A percentile compares a stretch with the other conserved stretches of the same genome.
phyloP scores from a whole-genome alignment of 2,888 invertebrate species.

The Drosophila mulleri region DNA sequence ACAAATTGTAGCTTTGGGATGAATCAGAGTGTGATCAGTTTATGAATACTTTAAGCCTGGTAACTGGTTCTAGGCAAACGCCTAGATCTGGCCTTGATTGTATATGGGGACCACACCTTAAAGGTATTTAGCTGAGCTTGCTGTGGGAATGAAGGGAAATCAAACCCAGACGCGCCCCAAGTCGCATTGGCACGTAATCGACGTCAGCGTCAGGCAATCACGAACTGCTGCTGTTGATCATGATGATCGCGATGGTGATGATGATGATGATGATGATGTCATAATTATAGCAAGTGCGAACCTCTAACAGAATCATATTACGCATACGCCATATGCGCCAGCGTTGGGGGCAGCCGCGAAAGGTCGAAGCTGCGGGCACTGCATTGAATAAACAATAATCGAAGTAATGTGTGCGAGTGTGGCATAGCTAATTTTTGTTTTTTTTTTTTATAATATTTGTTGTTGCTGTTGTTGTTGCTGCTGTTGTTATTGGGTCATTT shows the following conservation, averaged over 20 bases:
- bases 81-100: constrained; percentile 10
- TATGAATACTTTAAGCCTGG: background rate
- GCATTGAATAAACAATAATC: constrained; percentile 71
- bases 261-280: constrained; percentile 32
- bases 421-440: constrained; percentile 56
- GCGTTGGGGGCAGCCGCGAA: constrained; percentile 28
- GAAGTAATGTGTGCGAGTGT: constrained; percentile 25
- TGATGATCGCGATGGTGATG: background rate
- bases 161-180: constrained; percentile 28
- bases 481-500: constrained; percentile 22
- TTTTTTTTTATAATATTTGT: background rate
- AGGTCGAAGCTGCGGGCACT: constrained; percentile 44
- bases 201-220: constrained; percentile 11
- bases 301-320: constrained; percentile 43
- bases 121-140: constrained; percentile 11
- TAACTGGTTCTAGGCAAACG: constrained; percentile 1
- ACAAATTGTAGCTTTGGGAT: background rate
- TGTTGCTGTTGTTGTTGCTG: constrained; percentile 10
- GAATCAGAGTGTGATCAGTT: constrained; percentile 3
- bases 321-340: constrained; percentile 71
- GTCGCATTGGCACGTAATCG: constrained; percentile 33
- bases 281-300: constrained; percentile 43
- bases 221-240: constrained; percentile 1
- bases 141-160: constrained; percentile 26
- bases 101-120: constrained; percentile 26